Conservation (phyloP, 1,140 invertebrate species). For the Caenorhabditis briggsae region DNA sequence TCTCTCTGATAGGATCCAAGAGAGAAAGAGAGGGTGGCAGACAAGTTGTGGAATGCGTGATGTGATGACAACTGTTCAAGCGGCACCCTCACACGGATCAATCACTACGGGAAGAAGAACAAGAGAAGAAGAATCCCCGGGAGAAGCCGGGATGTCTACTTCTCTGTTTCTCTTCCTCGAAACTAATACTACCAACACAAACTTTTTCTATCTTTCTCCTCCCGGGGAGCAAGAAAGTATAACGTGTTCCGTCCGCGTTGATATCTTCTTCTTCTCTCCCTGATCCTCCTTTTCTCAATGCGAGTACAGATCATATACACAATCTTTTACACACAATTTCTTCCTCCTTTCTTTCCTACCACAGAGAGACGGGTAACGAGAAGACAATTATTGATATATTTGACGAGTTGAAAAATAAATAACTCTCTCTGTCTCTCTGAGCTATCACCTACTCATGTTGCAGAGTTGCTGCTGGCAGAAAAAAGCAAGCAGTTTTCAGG, state of each 20-base stretch:
- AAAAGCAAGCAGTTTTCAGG: too few relatives aligned
- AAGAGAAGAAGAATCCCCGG: slow-evolving; percentile 6
- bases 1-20: slow-evolving; percentile 8
- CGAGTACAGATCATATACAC: slow-evolving; percentile 55
- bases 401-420: slow-evolving; percentile 53
- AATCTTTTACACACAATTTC: slow-evolving; percentile 24
- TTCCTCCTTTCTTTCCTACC: not conserved
- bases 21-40: not conserved
- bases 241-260: slow-evolving; percentile 31
- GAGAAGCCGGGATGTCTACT: not conserved
- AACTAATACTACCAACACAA: not conserved
- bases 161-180: slow-evolving; percentile 1
- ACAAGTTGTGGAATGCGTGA: slow-evolving; percentile 48
- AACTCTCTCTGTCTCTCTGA: not conserved
- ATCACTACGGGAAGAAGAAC: slow-evolving; percentile 35
- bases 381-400: slow-evolving; percentile 51
- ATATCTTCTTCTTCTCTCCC: not conserved
- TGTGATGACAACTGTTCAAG: slow-evolving; percentile 55
- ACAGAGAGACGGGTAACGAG: not conserved
- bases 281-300: not conserved
- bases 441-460: slow-evolving; percentile 28
- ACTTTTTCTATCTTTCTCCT: not conserved
- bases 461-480: not conserved
- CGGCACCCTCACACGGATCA: slow-evolving; percentile 50
- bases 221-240: not conserved